Evolutionary conservation across 1,140 invertebrate species (phyloP).

Genomic region (Psix sp.): DNA sequence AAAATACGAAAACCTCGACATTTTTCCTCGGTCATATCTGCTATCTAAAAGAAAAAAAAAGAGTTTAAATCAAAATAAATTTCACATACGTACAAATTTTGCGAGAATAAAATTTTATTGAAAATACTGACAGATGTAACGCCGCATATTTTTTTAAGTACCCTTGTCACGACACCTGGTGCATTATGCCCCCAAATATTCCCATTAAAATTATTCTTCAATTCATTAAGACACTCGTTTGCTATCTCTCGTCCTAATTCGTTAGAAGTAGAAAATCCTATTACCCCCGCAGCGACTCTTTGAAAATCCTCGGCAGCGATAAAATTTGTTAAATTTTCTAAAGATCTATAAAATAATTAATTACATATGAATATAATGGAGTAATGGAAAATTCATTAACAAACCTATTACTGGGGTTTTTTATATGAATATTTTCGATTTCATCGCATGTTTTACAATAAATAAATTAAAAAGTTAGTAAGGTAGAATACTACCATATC

Average conservation of each 20-base stretch:
- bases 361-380: no score
- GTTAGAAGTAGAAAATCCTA: constrained; percentile 77
- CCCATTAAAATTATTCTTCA: constrained; percentile 80
- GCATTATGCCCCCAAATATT: constrained; percentile 84
- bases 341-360: constrained; percentile 64
- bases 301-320: constrained; percentile 80
- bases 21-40: not conserved
- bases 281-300: constrained; percentile 80
- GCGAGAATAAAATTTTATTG: not conserved
- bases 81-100: not conserved
- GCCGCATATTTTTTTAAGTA: constrained; percentile 79
- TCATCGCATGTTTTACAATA: no score
- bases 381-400: no score
- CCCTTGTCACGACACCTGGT: constrained; percentile 83
- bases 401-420: no score
- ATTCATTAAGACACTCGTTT: constrained; percentile 79
- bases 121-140: constrained; percentile 72
- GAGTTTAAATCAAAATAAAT: no score
- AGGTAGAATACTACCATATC: no score
- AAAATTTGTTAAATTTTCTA: constrained; percentile 81
- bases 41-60: not conserved
- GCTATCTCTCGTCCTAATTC: constrained; percentile 77
- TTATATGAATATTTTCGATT: no score
- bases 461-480: no score
- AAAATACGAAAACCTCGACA: not conserved